These are phyloP conservation scores for Myotis daubentonii DNA, from an alignment of 2,797 vertebrate genomes.

Conservation along the genomic window DNA sequence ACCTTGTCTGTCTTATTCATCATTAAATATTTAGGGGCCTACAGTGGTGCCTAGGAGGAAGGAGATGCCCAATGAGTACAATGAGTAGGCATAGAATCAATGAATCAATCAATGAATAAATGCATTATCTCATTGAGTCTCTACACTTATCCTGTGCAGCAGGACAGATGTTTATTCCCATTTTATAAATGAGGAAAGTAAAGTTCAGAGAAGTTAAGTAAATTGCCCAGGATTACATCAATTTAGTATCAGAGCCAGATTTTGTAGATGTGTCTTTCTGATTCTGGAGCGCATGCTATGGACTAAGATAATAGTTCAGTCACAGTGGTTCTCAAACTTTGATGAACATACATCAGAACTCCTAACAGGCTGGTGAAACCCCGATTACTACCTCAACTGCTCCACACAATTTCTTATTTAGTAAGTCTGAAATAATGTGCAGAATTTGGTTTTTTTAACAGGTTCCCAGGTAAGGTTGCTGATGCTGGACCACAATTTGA, in stretches of 20 bases:
- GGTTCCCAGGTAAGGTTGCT: background rate
- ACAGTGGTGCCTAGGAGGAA: background rate
- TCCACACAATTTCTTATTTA: background rate
- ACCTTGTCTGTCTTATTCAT: background rate
- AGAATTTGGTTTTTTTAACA: background rate
- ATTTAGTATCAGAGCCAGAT: background rate
- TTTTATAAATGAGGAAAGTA: constrained; percentile 20
- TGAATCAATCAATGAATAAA: background rate
- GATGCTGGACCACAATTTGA: background rate
- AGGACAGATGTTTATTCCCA: background rate
- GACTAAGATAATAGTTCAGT: background rate
- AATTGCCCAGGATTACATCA: background rate
- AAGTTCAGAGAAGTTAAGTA: background rate
- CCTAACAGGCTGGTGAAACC: background rate
- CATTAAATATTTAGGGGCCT: background rate
- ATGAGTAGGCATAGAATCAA: background rate
- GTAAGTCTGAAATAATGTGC: background rate
- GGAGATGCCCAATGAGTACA: background rate
- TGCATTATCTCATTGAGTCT: background rate
- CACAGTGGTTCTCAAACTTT: background rate
- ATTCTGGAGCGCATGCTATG: background rate
- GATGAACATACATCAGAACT: background rate
- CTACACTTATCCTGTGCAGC: background rate
- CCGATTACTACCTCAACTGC: background rate
- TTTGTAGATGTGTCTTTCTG: background rate